Conservation (phyloP, 2,797 vertebrate genomes). For the Halcyon badia region DNA sequence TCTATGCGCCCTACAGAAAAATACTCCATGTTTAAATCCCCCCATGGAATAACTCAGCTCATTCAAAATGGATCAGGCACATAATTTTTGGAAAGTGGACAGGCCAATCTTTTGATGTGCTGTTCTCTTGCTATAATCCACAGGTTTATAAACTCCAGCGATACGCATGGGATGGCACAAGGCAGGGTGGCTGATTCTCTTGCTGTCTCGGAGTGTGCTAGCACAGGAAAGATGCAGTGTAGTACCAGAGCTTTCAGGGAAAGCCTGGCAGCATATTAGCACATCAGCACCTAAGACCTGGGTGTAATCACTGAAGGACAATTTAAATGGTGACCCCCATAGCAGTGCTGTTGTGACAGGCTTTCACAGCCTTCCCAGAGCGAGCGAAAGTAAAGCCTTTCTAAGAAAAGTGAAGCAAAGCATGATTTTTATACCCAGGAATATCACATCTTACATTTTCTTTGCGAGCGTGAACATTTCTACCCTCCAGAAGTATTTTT, state of each 20-base stretch:
- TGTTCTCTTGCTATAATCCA: background rate
- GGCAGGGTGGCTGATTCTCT: accelerated
- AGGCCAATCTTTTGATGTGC: background rate
- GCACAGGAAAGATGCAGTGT: background rate
- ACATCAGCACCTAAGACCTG: background rate
- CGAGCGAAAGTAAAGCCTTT: background rate
- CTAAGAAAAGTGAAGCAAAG: background rate
- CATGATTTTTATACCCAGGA: background rate
- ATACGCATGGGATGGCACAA: background rate
- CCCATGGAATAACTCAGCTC: background rate
- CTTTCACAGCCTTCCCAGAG: background rate
- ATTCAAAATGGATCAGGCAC: background rate
- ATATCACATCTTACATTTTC: background rate
- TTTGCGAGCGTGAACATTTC: background rate
- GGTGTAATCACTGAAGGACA: background rate
- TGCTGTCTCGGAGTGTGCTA: background rate
- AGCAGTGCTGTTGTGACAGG: background rate
- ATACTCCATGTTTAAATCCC: background rate
- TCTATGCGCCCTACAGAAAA: background rate
- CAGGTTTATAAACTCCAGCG: background rate
- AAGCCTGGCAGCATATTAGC: background rate
- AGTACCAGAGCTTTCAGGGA: background rate
- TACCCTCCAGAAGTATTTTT: constrained; percentile 3
- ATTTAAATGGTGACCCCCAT: background rate
- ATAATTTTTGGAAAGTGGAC: background rate